Conservation (phyloP, 2,113 vertebrate species). For the Trinectes maculatus region DNA sequence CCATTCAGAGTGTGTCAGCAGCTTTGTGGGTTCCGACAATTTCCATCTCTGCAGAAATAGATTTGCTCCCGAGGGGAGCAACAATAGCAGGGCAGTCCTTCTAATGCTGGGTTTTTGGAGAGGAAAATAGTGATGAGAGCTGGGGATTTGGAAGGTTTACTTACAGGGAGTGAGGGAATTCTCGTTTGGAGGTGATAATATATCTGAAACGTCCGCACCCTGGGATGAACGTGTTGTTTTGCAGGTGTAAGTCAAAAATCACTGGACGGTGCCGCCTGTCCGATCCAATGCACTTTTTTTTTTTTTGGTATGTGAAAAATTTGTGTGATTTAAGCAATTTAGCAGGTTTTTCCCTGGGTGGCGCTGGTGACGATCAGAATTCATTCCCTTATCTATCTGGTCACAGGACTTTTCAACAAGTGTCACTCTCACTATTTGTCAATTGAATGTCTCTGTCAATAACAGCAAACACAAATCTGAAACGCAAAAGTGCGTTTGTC, state of each 20-base stretch:
- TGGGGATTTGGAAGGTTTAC: constrained; percentile 75
- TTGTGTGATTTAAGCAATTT: constrained; percentile 16
- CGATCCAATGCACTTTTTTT: constrained; percentile 15
- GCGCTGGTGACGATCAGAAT: neutral
- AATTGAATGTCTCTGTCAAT: neutral
- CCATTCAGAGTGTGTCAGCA: constrained; percentile 81
- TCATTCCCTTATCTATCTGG: neutral
- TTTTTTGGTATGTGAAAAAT: neutral
- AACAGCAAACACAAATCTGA: neutral
- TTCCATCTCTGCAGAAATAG: constrained; percentile 81
- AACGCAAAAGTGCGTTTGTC: no score
- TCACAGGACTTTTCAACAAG: constrained; percentile 3
- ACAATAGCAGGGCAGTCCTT: constrained; percentile 77
- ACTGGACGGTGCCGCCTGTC: constrained; percentile 3
- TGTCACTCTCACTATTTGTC: neutral
- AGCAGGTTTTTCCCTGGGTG: neutral
- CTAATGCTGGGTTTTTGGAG: constrained; percentile 67
- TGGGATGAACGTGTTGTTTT: constrained; percentile 58
- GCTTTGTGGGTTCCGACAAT: constrained; percentile 79
- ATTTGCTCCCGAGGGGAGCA: constrained; percentile 77
- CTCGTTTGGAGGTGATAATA: constrained; percentile 66
- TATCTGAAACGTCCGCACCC: constrained; percentile 60
- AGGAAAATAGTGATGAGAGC: constrained; percentile 75
- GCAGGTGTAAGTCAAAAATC: constrained; percentile 28
- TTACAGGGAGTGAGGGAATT: constrained; percentile 68